Conservation (phyloP, 2,113 vertebrate species). For the Thamnophis sirtalis region DNA sequence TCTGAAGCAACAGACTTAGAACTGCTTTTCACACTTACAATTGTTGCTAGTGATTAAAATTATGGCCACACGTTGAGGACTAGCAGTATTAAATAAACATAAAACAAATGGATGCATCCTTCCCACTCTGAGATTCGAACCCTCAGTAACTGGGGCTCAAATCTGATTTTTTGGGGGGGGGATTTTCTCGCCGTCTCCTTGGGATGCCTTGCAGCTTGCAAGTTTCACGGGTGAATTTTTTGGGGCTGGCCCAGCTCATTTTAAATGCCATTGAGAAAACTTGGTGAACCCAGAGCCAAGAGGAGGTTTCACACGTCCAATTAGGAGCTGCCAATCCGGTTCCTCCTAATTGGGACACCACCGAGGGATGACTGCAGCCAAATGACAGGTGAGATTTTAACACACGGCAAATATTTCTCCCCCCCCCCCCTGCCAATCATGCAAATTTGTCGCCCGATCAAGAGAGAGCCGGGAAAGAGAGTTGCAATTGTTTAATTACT, state of each 20-base stretch:
- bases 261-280: background rate
- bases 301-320: background rate
- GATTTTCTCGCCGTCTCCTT: background rate
- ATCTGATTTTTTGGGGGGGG: background rate
- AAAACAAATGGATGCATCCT: background rate
- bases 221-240: background rate
- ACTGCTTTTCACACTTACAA: background rate
- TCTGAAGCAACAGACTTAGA: too few species aligned
- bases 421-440: background rate
- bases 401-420: background rate
- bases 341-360: background rate
- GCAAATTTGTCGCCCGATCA: background rate
- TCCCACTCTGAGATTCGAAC: background rate
- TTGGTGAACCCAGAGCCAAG: background rate
- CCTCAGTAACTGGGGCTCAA: background rate
- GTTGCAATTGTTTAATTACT: background rate
- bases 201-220: background rate
- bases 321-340: background rate
- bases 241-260: background rate
- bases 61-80: too few species aligned
- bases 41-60: background rate
- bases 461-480: background rate
- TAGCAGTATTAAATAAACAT: background rate
- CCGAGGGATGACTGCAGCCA: background rate
- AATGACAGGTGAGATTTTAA: background rate